Percentiles rank a stretch among this genome's conserved stretches.
Evolutionary conservation across 2,113 vertebrate genomes (phyloP).

Genomic region (western clawed frog (Xenopus tropicalis)): UCB_Xtro_10.0 CM004443.2:131001-131500

Average conservation of each 20-base stretch:
- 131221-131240: constrained; percentile 47
- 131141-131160: constrained; percentile 82
- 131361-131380: constrained; percentile 63
- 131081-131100: too few species aligned
- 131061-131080: neutral
- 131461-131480: constrained; percentile 29
- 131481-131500: constrained; percentile 89
- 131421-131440: constrained; percentile 59
- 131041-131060: neutral
- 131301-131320: constrained; percentile 48
- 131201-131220: constrained; percentile 21
- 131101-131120: neutral
- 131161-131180: constrained; percentile 50
- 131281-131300: constrained; percentile 72
- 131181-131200: constrained; percentile 57
- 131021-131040: constrained; percentile 24
- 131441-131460: constrained; percentile 70
- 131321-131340: constrained; percentile 41
- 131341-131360: constrained; percentile 64
- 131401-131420: constrained; percentile 64
- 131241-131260: constrained; percentile 54
- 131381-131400: constrained; percentile 61
- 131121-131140: neutral
- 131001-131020: neutral
- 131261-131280: constrained; percentile 71